Evolutionary conservation across 2,113 vertebrate genomes (phyloP).

Genomic region (Hydrochoerus hydrochaeris): DNA sequence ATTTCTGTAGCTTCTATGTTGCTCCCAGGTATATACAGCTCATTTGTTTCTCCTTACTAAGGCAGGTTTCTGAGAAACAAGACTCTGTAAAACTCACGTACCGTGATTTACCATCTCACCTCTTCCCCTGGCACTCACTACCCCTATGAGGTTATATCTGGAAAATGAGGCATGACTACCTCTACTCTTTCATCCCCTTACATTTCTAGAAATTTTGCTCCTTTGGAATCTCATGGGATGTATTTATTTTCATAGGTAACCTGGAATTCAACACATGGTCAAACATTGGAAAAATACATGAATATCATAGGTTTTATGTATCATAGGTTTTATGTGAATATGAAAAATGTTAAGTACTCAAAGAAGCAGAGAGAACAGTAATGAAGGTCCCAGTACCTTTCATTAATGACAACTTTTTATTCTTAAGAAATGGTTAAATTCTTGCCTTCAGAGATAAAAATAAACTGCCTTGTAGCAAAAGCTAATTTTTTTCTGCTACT

Average conservation of each 20-base stretch:
- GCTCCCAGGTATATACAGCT: fast-evolving
- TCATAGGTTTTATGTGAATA: not conserved
- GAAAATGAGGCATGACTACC: not conserved
- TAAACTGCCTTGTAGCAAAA: not conserved
- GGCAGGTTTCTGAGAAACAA: not conserved
- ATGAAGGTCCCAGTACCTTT: not conserved
- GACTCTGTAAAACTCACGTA: fast-evolving
- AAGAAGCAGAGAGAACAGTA: not conserved
- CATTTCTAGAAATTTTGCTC: not conserved
- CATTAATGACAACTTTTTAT: not conserved
- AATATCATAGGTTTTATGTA: not conserved
- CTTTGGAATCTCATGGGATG: not conserved
- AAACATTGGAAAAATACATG: not conserved
- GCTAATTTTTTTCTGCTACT: not conserved
- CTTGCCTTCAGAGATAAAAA: slow-evolving; percentile 18
- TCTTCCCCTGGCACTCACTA: not conserved
- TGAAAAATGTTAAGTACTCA: not conserved
- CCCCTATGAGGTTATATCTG: not conserved
- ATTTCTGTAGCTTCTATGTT: not conserved
- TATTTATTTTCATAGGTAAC: not conserved
- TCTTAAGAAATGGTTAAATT: not conserved
- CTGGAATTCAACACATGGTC: not conserved
- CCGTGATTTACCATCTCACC: fast-evolving
- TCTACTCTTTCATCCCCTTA: not conserved
- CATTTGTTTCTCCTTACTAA: not conserved